Base-by-base conservation (phyloP, 2,888 invertebrate genomes). In the Sphecodes monilicornis region DNA sequence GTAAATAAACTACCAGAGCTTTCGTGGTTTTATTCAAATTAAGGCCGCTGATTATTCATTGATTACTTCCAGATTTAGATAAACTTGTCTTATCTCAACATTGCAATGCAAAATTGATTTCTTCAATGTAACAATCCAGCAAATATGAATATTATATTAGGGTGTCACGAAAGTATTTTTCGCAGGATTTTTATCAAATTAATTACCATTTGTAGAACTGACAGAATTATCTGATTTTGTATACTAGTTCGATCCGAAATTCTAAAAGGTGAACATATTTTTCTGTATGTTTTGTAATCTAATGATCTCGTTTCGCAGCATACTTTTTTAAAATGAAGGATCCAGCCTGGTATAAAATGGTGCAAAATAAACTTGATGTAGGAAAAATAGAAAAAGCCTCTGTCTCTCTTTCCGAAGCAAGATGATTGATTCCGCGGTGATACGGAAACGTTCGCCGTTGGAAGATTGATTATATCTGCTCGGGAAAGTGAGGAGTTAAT, bases 381-480 rank as follows among this genome's bases (percentile, higher is more conserved):
- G 26, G 13, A 57, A 57, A 26, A 57, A 57, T 57, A 1, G 13
- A 46, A 46, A 16, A 16, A 5, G 13, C 57, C 46, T 22, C 50
- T 50, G 8, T 26, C 57, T 26, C 26, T 26, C 57, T 13, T 26
- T 5, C 6, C 16, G 57, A 60, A 26, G 29, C 26, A 60, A 60
- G 69, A 76, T 54, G 83, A 74, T 82, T 77, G 69, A 82, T 73
- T 54, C 43, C 57, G 50, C 36, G 69, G 69, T 64, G 82, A 84
- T 77, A 84, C 41, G 82, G 82, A 84, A 78, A 84, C 54, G 83
- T 39, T 78, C 39, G 46, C 50, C 50, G 50, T 41, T 68, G 41
- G 78, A 78, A 78, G 78, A 84, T 76, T 79, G 79, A 79, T 85
- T 84, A 76, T 79, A 57, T 46, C 26, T 39, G 26, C 60, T 26